These are phyloP conservation scores for Trichopoda pennipes DNA, from an alignment of 2,888 invertebrate species.

Conservation along the genomic window DNA sequence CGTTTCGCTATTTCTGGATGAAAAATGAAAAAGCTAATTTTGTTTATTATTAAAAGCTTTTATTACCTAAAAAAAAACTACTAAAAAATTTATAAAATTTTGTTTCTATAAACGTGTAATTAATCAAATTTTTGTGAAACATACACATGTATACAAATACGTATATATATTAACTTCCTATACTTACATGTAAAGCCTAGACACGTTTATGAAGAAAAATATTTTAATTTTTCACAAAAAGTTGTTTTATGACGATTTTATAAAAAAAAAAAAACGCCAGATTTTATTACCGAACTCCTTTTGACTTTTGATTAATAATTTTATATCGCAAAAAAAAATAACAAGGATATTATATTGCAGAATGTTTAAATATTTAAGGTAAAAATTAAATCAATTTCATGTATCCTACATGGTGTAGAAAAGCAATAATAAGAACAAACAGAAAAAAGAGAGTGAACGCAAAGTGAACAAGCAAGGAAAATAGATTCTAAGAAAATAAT, in stretches of 20 bases:
- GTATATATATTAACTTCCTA: too few relatives aligned
- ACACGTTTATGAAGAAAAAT: background rate
- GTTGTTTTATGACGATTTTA: background rate
- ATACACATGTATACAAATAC: too few relatives aligned
- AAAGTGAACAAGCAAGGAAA: constrained; percentile 11
- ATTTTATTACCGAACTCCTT: background rate
- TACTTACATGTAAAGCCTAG: background rate
- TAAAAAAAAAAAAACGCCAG: background rate
- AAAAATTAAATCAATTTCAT: constrained; percentile 36
- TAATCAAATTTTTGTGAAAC: too few relatives aligned
- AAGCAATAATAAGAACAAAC: background rate
- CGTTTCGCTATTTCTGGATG: too few relatives aligned
- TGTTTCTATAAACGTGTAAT: too few relatives aligned
- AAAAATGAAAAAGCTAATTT: too few relatives aligned
- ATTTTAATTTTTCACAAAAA: background rate
- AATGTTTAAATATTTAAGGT: constrained; percentile 44
- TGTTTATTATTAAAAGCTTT: too few relatives aligned
- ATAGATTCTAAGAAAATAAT: constrained; percentile 47
- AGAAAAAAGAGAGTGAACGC: background rate
- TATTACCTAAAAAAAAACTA: too few relatives aligned
- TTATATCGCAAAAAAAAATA: background rate
- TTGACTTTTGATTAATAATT: constrained; percentile 23
- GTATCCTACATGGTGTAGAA: constrained; percentile 29
- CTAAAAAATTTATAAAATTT: too few relatives aligned
- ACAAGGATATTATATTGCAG: background rate